Conservation (phyloP, 2,797 vertebrate species). For the Pipistrellus kuhlii region DNA sequence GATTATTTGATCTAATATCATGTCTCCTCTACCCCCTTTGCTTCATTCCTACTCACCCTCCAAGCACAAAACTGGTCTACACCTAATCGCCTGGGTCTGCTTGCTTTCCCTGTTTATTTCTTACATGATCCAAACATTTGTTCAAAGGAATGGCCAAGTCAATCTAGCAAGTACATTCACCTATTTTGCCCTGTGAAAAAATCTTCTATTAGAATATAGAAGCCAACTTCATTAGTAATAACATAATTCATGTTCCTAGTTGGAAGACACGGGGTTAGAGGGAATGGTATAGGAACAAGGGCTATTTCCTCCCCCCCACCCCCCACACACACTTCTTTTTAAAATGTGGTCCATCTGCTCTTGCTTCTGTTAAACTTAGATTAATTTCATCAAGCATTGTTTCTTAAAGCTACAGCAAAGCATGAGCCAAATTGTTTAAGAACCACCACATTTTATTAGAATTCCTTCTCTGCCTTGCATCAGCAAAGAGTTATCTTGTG, state of each 20-base stretch:
- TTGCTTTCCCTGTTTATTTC: conserved; percentile 23
- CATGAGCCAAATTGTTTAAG: not conserved
- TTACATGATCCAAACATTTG: not conserved
- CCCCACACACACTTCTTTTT: not conserved
- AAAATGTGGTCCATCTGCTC: not conserved
- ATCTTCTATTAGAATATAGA: not conserved
- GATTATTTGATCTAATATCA: not conserved
- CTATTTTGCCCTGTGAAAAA: not conserved
- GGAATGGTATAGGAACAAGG: not conserved
- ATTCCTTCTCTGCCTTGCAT: conserved; percentile 21
- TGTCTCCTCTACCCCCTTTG: conserved; percentile 18
- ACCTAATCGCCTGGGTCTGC: not conserved
- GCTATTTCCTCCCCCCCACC: not conserved
- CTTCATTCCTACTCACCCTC: conserved; percentile 7
- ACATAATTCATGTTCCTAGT: not conserved
- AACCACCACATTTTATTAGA: conserved; percentile 3
- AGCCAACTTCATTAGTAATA: not conserved
- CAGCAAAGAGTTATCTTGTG: not conserved
- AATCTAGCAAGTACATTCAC: not conserved
- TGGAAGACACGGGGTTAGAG: not conserved
- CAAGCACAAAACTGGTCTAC: not conserved
- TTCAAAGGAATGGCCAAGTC: not conserved
- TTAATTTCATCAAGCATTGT: conserved; percentile 18
- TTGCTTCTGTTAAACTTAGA: not conserved
- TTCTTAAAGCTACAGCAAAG: conserved; percentile 24